Base-by-base conservation (phyloP, 2,113 vertebrate genomes). In the Holacanthus passer region DNA sequence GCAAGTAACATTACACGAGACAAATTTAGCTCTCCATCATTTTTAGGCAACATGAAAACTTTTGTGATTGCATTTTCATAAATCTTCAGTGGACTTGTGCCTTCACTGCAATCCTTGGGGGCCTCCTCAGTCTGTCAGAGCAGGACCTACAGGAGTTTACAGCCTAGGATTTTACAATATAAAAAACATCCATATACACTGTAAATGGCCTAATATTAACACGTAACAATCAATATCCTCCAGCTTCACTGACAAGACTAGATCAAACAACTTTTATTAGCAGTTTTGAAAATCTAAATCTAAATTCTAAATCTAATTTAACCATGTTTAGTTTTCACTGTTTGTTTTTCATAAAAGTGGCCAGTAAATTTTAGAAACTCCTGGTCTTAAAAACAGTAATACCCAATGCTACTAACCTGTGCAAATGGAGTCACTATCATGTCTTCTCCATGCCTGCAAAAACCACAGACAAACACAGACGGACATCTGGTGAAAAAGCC, bases 381-480 rank as follows among this genome's bases (percentile, higher is more conserved):
- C 11, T 7, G 39, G 3, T 45, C 12, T n/a, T 1, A 41, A 22
- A 70, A 19, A 41, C 52, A 65, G n/a, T 0, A 17, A 50, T 5
- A 56, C 55, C 74, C 9, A 77, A 50, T 68, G 11, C 1, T 27
- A 94, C 96, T 85, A 45, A 98, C 98, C 96, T 98, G 98, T 68
- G 97, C 97, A 58, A 99, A 99, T 0, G 97, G 97, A 0, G 98
- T 99, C 82, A 99, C 97, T 2, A 99, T 99, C 97, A 98, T 95
- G 96, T 99, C 98, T 96, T 98, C 97, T 93, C 96, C 97, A 2
- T 98, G 97, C 70, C 98, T 99, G 94, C 1, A 29, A 86, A 81
- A 72, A 87, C 11, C 71, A 77, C 32, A 77, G 53, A 73, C 73
- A 83, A 55, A 53, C 48, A 90, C 35, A 81, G 45, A 82, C 35